Percentiles rank a stretch among this genome's conserved stretches.
phyloP scores from a whole-genome alignment of 30 jellyfish, hydroid and myxozoan genomes.

The Nemopilema nomurai region DNA sequence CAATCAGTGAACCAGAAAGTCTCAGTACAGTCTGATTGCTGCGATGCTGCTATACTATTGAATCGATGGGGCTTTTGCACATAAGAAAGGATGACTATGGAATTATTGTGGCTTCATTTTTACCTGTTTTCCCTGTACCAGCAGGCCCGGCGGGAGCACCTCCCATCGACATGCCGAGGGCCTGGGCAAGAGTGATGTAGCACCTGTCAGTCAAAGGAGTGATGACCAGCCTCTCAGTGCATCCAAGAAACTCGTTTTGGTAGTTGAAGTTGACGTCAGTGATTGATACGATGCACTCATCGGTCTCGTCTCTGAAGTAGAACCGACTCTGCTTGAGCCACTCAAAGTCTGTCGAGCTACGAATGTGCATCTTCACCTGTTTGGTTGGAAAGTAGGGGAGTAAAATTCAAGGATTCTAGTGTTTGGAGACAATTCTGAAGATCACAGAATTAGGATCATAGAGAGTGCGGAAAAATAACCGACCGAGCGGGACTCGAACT shows the following conservation, averaged over 20 bases:
- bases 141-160: slow-evolving; percentile 99
- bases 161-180: slow-evolving; percentile 99
- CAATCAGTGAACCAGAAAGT: too few relatives aligned
- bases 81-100: background rate
- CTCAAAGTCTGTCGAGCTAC: slow-evolving; percentile 78
- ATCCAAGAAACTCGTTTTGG: slow-evolving; percentile 96
- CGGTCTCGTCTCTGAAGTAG: slow-evolving; percentile 89
- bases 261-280: slow-evolving; percentile 93
- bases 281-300: slow-evolving; percentile 80
- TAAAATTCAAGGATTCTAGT: too few relatives aligned
- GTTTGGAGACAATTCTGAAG: too few relatives aligned
- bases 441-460: too few relatives aligned
- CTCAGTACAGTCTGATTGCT: too few relatives aligned
- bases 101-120: background rate
- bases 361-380: slow-evolving; percentile 91
- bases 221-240: slow-evolving; percentile 96
- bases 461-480: too few relatives aligned
- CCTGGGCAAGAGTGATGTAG: slow-evolving; percentile 96
- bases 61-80: background rate
- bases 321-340: slow-evolving; percentile 97
- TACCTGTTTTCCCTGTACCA: slow-evolving; percentile 98
- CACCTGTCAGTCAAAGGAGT: slow-evolving; percentile 97
- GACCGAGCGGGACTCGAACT: too few relatives aligned
- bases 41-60: too few relatives aligned
- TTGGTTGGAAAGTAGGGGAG: background rate